A percentile compares a stretch with the other conserved stretches of the same genome.
Conservation (phyloP, 2,113 vertebrate genomes). For the Gobio gobio region DNA sequence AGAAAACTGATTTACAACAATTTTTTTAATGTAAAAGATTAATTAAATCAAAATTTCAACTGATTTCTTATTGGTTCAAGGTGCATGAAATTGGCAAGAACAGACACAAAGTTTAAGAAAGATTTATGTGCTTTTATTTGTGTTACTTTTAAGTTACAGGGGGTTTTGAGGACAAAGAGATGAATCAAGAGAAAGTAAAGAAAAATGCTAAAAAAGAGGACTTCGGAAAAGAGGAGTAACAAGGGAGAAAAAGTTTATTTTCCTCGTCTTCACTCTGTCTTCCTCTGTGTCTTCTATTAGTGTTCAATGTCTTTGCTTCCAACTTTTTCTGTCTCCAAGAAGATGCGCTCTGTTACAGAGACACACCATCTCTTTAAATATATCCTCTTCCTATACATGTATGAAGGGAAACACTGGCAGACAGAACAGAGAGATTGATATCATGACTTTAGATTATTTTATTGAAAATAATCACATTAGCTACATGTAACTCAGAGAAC, state of each 20-base stretch:
- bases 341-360: constrained; percentile 33
- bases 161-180: constrained; percentile 45
- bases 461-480: constrained; percentile 70
- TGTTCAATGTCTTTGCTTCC: constrained; percentile 1
- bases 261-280: constrained; percentile 42
- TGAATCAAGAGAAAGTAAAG: constrained; percentile 53
- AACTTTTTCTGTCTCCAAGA: neutral
- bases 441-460: constrained; percentile 65
- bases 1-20: too few relatives aligned
- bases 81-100: constrained; percentile 1
- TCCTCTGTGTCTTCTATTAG: constrained; percentile 1
- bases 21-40: neutral
- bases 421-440: constrained; percentile 57
- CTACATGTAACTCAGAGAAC: constrained; percentile 65
- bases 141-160: constrained; percentile 71
- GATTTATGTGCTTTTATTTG: constrained; percentile 67
- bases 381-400: neutral
- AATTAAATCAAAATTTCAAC: neutral
- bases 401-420: constrained; percentile 40
- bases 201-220: constrained; percentile 54
- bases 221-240: constrained; percentile 56
- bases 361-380: neutral
- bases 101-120: constrained; percentile 67
- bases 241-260: constrained; percentile 55
- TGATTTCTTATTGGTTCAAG: neutral